phyloP scores from a whole-genome alignment of 30 jellyfish, hydroid and myxozoan genomes.

The Cassiopea xamachana region DNA sequence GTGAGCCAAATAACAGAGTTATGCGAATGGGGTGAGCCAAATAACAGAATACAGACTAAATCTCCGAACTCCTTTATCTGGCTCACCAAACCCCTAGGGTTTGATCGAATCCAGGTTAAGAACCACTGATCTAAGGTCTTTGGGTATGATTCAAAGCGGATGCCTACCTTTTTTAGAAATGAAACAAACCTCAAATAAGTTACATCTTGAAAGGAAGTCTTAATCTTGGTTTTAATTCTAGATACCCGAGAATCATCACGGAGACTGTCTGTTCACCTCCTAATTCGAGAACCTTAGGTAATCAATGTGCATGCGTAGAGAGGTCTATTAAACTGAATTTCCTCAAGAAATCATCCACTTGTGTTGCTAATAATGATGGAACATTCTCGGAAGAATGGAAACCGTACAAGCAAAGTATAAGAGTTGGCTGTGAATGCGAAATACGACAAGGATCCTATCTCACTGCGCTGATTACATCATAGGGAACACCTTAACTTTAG shows the following conservation, averaged over 20 bases:
- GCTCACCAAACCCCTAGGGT: no score
- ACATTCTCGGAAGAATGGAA: constrained; percentile 25
- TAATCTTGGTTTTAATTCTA: neutral
- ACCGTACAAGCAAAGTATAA: neutral
- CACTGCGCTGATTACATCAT: neutral
- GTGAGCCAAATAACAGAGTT: no score
- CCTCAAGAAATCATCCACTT: constrained; percentile 7
- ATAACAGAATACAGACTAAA: no score
- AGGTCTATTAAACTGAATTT: neutral
- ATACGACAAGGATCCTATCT: constrained; percentile 20
- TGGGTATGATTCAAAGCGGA: no score
- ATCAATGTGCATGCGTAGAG: constrained; percentile 23
- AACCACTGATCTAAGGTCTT: no score
- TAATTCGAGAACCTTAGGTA: neutral
- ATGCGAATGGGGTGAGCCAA: no score
- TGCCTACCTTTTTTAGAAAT: no score
- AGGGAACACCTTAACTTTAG: no score
- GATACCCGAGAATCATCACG: constrained; percentile 32
- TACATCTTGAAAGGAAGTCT: neutral
- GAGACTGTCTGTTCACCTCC: constrained; percentile 15
- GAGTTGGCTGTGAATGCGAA: constrained; percentile 55
- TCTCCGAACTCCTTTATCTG: no score
- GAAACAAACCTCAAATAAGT: neutral
- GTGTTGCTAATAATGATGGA: constrained; percentile 1
- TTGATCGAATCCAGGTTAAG: no score